phyloP scores from a whole-genome alignment of 2,888 invertebrate genomes.

The Cantharis rustica region DNA sequence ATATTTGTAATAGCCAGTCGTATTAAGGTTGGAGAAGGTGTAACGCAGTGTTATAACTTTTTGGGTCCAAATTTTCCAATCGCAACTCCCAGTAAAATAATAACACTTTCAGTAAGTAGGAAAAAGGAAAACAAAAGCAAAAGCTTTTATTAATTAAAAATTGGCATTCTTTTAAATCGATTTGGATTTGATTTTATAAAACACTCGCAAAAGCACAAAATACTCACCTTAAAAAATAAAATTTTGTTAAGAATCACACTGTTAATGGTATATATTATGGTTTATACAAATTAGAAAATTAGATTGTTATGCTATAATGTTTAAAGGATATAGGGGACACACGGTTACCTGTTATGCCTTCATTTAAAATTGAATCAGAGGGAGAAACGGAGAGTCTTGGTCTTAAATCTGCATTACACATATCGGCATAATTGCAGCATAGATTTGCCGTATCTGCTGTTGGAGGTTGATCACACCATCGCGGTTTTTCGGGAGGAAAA shows the following conservation, averaged over 20 bases:
- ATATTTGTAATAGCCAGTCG: not conserved
- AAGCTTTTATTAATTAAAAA: not conserved
- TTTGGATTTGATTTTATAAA: not conserved
- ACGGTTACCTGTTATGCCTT: slow-evolving; percentile 40
- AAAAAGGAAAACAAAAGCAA: not conserved
- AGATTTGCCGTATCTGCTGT: slow-evolving; percentile 45
- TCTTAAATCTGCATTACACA: slow-evolving; percentile 60
- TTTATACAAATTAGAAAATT: slow-evolving; percentile 27
- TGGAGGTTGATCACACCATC: slow-evolving; percentile 56
- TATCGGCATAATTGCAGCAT: slow-evolving; percentile 63
- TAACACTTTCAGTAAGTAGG: not conserved
- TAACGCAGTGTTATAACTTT: not conserved
- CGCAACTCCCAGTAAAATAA: not conserved
- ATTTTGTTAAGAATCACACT: not conserved
- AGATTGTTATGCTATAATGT: slow-evolving; percentile 30
- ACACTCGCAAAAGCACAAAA: not conserved
- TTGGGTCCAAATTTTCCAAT: not conserved
- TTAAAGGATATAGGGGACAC: slow-evolving; percentile 33
- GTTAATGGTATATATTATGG: slow-evolving; percentile 19
- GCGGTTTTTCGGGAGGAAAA: slow-evolving; percentile 67
- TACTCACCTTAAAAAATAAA: slow-evolving; percentile 16
- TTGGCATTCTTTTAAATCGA: not conserved
- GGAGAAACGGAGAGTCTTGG: slow-evolving; percentile 34
- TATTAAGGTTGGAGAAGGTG: not conserved
- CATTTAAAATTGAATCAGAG: slow-evolving; percentile 19